phyloP scores from a whole-genome alignment of 2,113 vertebrate species.

The Melanerpes formicivorus region DNA sequence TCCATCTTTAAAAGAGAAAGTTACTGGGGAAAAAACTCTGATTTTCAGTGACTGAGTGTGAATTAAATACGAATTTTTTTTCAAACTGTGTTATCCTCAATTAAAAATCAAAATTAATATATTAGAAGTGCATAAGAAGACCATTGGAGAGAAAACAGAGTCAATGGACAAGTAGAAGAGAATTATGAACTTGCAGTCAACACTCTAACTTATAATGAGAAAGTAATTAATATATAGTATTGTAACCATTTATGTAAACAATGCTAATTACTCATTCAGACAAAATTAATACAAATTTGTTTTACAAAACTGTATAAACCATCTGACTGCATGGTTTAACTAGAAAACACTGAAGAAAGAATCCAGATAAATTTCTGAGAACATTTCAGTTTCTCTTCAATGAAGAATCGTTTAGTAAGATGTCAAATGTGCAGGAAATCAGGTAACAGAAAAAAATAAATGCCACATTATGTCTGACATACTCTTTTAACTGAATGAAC shows the following conservation, averaged over 20 bases:
- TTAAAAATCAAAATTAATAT: not conserved
- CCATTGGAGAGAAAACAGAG: not conserved
- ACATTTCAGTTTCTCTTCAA: not conserved
- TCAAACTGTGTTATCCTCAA: not conserved
- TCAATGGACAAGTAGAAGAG: not conserved
- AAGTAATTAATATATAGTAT: not conserved
- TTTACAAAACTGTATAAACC: not conserved
- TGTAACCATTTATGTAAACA: not conserved
- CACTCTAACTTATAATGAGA: not conserved
- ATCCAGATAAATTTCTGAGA: not conserved
- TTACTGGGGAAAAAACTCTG: not conserved
- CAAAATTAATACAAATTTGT: not conserved
- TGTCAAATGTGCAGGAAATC: not conserved
- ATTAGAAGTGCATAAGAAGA: not conserved
- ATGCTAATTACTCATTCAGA: not conserved
- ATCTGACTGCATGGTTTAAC: not conserved
- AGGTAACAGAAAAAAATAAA: constrained; percentile 17
- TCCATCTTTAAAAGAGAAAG: not conserved
- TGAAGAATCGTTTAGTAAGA: not conserved
- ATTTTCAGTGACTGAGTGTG: not conserved
- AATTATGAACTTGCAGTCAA: not conserved
- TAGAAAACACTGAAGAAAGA: not conserved
- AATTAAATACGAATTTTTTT: not conserved
- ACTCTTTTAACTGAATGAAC: not conserved
- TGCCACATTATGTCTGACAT: not conserved